Evolutionary conservation across 2,797 vertebrate genomes (phyloP), one percentile per base, ranked within the genome.

Genomic region (Catostomus latipinnis): DNA sequence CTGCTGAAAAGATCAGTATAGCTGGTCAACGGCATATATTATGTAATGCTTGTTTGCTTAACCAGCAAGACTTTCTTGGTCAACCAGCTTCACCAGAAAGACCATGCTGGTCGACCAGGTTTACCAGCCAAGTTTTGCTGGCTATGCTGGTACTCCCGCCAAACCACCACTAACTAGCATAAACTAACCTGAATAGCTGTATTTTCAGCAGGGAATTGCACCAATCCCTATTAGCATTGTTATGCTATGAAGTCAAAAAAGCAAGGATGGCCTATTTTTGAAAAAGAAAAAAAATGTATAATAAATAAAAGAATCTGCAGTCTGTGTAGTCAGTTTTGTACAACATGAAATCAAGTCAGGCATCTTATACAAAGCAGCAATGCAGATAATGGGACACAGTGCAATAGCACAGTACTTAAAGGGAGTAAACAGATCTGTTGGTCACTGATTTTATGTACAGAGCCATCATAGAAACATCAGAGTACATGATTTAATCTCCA

Each of bases 401-500:
- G 13, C 65, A 56, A 65, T 13, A 45, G 34, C 43, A 56, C 52
- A 49, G 68, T 12, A 10, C 50, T 71, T 79, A 65, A 79, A 79
- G 58, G 49, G 65, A 63, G 48, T 79, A 75, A 78, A 79, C 71
- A 60, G 78, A 66, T 73, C 53, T 43, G 78, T 80, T 73, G 70
- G 78, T 80, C 78, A 73, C 78, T 80, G 78, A 73, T 73, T 80
- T 73, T 60, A 80, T 66, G 53, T 67, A 73, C 70, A 73, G 63
- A 80, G 71, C 70, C 78, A 72, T 72, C 13, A 66, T 66, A 79
- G 60, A 72, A 72, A 63, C 46, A 79, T 48, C 12, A 49, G 14
- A 5, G 13, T 34, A 34, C 13, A 22, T 60, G 53, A 34, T 4
- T 34, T 34, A 3, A 34, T 34, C 34, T 34, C 34, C 34, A 34